These are phyloP conservation scores for Phaenicophaeus curvirostris DNA, from an alignment of 2,797 vertebrate species.

Conservation along the genomic window DNA sequence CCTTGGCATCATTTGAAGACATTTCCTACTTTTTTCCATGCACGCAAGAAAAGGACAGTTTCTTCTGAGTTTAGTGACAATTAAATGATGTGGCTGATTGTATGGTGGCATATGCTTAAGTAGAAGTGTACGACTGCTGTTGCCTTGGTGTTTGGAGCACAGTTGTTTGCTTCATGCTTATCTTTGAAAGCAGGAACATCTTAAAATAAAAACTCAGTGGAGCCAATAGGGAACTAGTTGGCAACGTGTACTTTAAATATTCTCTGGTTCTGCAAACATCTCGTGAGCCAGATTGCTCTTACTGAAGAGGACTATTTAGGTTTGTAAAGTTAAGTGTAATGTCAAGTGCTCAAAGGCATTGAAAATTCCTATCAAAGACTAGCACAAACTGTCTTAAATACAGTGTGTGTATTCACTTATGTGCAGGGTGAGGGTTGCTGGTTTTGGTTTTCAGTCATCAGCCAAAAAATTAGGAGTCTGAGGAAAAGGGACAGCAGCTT, in stretches of 20 bases:
- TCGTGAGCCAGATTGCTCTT: background rate
- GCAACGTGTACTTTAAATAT: background rate
- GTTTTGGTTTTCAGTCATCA: background rate
- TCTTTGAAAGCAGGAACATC: constrained; percentile 54
- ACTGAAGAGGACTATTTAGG: background rate
- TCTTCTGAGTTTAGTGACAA: constrained; percentile 15
- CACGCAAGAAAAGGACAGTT: background rate
- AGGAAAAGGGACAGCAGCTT: background rate
- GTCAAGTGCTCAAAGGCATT: background rate
- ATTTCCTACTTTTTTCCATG: constrained; percentile 59
- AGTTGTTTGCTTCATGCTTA: constrained; percentile 10
- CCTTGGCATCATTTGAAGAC: constrained; percentile 46
- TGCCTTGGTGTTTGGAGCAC: background rate
- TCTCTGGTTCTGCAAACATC: background rate
- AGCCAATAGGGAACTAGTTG: constrained; percentile 7
- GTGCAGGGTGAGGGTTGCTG: background rate
- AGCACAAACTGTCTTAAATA: background rate
- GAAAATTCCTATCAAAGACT: background rate
- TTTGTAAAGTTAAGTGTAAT: background rate
- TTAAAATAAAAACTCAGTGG: constrained; percentile 54
- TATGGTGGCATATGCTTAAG: background rate
- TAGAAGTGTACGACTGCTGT: background rate
- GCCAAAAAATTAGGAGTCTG: background rate
- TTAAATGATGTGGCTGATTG: background rate
- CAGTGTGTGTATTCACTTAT: rapidly evolving